Base-by-base conservation (phyloP, 2,797 vertebrate species). In the Scomberomorus guttatus region DNA sequence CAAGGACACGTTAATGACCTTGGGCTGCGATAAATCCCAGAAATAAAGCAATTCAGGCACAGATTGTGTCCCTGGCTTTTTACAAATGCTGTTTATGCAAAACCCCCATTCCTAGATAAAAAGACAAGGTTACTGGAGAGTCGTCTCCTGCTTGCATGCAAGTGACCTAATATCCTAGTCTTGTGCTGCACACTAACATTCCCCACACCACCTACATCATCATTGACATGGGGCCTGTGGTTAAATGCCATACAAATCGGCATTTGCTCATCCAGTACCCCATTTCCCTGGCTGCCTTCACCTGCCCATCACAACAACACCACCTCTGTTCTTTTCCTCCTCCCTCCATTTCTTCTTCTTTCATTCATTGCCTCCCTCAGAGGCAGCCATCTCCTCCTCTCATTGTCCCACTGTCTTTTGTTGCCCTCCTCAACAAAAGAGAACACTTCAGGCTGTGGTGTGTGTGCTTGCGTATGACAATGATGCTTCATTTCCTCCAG, bases 401-500 rank as follows among this genome's bases (percentile, higher is more conserved):
- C 86, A 90, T 91, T 92, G 89, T 90, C 75, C 75, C 82, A 10
- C 57, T 63, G 63, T 83, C 85, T 86, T 92, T 92, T 90, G 85
- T 89, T 48, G 44, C 81, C 79, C 76, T 78, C 67, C 67, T 77
- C 51, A 75, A 91, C 91, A 88, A 90, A 91, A 80, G 81, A 69
- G 75, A 86, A 66, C 82, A 87, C 82, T 92, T 88, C 44, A 82
- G 79, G 22, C 82, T 63, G 75, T 71, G 77, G 57, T 46, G 58
- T 63, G 50, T 62, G 57, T 46, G 77, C 37, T 46, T 72, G 54
- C 56, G 29, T 80, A 79, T 87, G 86, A 93, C 89, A 89, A 78
- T 89, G 87, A 88, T 71, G 82, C 87, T 87, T 93, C 84, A 90
- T 92, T 87, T 93, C 88, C 69, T 89, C 72, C 83, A 87, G 80